Evolutionary conservation across 2,797 vertebrate genomes (phyloP), one percentile per base, ranked within the genome.

Genomic region (Chloroceryle amazona): DNA sequence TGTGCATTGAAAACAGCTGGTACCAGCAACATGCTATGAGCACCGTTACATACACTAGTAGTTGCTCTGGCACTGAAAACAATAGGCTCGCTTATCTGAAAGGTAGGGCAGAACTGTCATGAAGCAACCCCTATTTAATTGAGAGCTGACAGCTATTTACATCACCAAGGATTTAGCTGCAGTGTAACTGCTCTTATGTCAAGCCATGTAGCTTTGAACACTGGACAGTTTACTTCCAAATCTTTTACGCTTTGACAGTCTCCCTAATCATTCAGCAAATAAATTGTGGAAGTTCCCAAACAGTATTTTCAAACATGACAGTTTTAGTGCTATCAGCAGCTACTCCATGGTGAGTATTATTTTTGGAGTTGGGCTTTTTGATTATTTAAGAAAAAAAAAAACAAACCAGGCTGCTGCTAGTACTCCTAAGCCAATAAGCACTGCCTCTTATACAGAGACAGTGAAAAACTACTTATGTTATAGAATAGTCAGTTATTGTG

Each of bases 91-190:
- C 76, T 73, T 76, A 76, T 65, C 79, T 60, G 39, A 63, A 51
- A 90, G 81, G 72, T 8, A 41, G 55, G 82, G 87, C 46, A 87
- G 67, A 42, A n/a, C 41, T 35, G 63, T 4, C 47, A 35, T 0
- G 26, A 39, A 81, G 73, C 3, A 20, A 91, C 86, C 70, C 39
- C 47, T 9, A 8, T 55, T 90, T 91, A 93, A 96, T n/a, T 82
- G 91, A 90, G 90, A 91, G 85, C 76, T 93, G 96, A 95, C 86
- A 95, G 95, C 93, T 86, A 67, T 42, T 91, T 81, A 87, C 83
- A 76, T 73, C 94, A 75, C 58, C 44, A 13, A 95, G 90, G 91
- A 83, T 83, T 81, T 55, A 91, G 80, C 73, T 54, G 84, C 86
- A 76, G 72, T 29, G 60, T 73, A 86, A 72, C 93, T 76, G 90